Percentiles rank a stretch among this genome's conserved stretches.
phyloP scores from a whole-genome alignment of 2,797 vertebrate genomes.

The Sebastes itinus region DNA sequence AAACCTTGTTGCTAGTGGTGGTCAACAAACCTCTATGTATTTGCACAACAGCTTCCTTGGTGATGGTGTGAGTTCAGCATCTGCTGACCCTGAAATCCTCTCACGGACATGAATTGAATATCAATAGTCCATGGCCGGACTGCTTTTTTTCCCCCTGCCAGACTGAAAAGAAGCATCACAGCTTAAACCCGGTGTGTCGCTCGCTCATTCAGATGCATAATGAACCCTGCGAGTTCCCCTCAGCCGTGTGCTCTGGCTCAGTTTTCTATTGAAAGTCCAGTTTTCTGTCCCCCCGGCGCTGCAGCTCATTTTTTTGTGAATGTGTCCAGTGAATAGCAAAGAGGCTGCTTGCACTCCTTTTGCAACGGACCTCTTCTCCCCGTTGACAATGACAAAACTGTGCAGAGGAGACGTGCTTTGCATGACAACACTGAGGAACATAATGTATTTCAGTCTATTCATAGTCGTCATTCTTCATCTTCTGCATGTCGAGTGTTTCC shows the following conservation, averaged over 20 bases:
- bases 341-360: slow-evolving; percentile 20
- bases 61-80: slow-evolving; percentile 8
- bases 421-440: slow-evolving; percentile 13
- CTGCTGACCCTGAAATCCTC: slow-evolving; percentile 24
- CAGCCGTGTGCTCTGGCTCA: background rate
- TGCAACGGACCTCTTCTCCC: slow-evolving; percentile 12
- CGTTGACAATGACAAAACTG: slow-evolving; percentile 22
- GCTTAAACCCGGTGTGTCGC: slow-evolving; percentile 15
- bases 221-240: slow-evolving; percentile 30
- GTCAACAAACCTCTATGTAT: background rate
- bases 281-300: slow-evolving; percentile 14
- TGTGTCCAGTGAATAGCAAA: slow-evolving; percentile 52
- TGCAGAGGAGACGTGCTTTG: slow-evolving; percentile 20
- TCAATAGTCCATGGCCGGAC: slow-evolving; percentile 42
- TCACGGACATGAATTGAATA: slow-evolving; percentile 57
- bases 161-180: slow-evolving; percentile 22
- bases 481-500: background rate
- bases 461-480: slow-evolving; percentile 13
- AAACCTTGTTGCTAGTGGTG: background rate
- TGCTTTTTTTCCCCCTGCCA: background rate
- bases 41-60: slow-evolving; percentile 1
- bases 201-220: slow-evolving; percentile 69
- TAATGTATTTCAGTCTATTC: slow-evolving; percentile 19
- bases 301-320: slow-evolving; percentile 36
- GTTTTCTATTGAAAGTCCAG: slow-evolving; percentile 21